phyloP scores from a whole-genome alignment of 2,113 vertebrate genomes.

The Seriola quinqueradiata region DNA sequence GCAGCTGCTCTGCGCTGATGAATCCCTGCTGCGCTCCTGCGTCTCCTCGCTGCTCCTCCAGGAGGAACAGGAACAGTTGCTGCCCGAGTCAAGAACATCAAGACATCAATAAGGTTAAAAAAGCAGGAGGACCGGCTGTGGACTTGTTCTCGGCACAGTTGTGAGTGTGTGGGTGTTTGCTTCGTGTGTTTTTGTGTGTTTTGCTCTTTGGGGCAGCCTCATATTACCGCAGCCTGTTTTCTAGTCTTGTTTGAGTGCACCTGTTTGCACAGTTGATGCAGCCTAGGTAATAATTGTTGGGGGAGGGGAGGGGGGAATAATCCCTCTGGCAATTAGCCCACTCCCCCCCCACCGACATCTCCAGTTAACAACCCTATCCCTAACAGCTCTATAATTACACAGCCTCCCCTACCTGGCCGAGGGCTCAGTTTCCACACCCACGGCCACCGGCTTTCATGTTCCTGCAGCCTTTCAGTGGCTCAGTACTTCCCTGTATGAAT shows the following conservation, averaged over 20 bases:
- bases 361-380: constrained; percentile 95
- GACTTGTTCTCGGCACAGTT: constrained; percentile 10
- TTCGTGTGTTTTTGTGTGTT: constrained; percentile 51
- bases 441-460: constrained; percentile 77
- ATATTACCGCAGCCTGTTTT: constrained; percentile 90
- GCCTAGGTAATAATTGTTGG: constrained; percentile 91
- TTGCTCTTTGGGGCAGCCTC: constrained; percentile 69
- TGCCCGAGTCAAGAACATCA: constrained; percentile 39
- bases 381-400: constrained; percentile 93
- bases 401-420: constrained; percentile 74
- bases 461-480: constrained; percentile 57
- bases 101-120: constrained; percentile 20
- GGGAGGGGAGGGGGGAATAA: constrained; percentile 84
- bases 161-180: constrained; percentile 48
- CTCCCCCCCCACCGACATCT: constrained; percentile 72
- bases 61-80: constrained; percentile 84
- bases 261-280: constrained; percentile 96
- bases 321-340: constrained; percentile 91
- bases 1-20: constrained; percentile 80
- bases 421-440: constrained; percentile 76
- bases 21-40: constrained; percentile 32
- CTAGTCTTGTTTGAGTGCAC: constrained; percentile 93
- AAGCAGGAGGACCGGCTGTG: not conserved
- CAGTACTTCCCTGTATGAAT: constrained; percentile 51
- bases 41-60: constrained; percentile 65